These are phyloP conservation scores for Chionis minor DNA, from an alignment of 2,113 vertebrate species.

Conservation along the genomic window DNA sequence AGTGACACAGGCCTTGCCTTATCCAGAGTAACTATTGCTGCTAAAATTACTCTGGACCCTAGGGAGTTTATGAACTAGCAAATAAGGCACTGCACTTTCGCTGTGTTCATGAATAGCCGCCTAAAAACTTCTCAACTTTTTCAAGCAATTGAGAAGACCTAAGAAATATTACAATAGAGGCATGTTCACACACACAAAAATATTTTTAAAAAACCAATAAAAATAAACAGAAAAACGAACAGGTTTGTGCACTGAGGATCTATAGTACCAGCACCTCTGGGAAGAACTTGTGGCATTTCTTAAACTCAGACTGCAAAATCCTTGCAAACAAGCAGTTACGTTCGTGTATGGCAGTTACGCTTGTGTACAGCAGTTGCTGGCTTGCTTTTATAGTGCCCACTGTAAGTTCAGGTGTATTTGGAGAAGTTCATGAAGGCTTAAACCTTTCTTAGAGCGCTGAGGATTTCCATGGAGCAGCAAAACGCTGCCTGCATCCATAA, in stretches of 20 bases:
- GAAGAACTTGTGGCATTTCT: fast-evolving
- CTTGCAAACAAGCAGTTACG: background rate
- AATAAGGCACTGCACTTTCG: background rate
- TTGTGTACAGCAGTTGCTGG: fast-evolving
- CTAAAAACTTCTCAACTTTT: background rate
- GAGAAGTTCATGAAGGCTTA: background rate
- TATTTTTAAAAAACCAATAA: background rate
- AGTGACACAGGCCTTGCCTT: background rate
- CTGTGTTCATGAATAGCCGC: background rate
- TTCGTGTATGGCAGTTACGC: no score
- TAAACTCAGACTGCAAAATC: background rate
- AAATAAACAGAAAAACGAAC: background rate
- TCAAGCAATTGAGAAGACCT: background rate
- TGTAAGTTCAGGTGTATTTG: background rate
- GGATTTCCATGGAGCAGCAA: background rate
- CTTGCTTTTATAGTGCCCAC: background rate
- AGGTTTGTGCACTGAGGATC: background rate
- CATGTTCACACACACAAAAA: background rate
- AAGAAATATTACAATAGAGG: background rate
- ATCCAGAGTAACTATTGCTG: background rate
- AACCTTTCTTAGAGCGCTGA: background rate
- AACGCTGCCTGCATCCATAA: background rate
- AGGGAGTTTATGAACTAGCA: background rate
- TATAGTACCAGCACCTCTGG: background rate
- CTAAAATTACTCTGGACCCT: background rate